These are phyloP conservation scores for Orycteropus afer DNA, from an alignment of 2,113 vertebrate species.

Conservation along the genomic window DNA sequence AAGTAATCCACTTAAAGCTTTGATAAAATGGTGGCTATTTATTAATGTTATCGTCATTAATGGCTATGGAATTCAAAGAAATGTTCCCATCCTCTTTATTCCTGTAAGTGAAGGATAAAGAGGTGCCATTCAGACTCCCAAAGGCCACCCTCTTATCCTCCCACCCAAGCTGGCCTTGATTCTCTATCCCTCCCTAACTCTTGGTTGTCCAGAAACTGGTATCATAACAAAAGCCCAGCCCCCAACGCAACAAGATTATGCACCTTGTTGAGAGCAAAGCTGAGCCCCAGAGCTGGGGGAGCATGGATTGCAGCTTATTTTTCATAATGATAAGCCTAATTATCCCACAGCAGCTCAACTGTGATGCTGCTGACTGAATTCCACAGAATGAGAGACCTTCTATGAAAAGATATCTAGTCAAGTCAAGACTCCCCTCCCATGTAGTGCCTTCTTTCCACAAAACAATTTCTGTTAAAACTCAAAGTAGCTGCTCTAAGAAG, in stretches of 20 bases:
- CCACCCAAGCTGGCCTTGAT: no score
- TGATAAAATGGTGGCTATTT: background rate
- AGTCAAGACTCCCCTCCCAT: background rate
- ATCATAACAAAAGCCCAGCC: background rate
- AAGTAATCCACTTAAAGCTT: background rate
- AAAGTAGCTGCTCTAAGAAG: background rate
- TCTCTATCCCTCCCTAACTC: background rate
- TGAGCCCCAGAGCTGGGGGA: background rate
- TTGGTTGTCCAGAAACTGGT: background rate
- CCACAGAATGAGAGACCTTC: background rate
- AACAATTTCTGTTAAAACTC: background rate
- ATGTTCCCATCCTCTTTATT: background rate
- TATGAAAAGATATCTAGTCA: background rate
- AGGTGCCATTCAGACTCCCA: background rate
- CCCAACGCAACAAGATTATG: background rate
- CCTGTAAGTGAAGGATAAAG: background rate
- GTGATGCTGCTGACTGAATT: background rate
- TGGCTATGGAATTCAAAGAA: background rate
- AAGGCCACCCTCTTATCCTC: background rate
- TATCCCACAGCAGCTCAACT: background rate
- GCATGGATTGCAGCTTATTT: accelerated
- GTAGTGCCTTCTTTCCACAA: background rate
- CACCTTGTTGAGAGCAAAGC: background rate
- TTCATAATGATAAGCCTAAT: background rate
- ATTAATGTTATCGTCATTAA: background rate